These are phyloP conservation scores for Callorhinus ursinus DNA, from an alignment of 2,113 vertebrate genomes.

Conservation along the genomic window DNA sequence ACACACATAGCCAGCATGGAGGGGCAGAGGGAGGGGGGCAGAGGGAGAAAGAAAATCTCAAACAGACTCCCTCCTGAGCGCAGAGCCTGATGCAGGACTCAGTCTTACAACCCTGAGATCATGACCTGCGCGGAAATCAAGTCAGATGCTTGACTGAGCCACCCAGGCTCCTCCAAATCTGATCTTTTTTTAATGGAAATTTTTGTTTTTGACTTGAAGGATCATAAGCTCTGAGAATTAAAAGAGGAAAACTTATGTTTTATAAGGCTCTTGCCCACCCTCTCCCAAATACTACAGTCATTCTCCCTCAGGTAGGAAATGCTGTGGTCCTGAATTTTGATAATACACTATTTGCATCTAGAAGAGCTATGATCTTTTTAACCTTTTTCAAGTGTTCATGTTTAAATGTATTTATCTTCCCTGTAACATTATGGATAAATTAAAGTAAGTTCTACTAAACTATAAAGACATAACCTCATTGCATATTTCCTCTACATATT, in stretches of 20 bases:
- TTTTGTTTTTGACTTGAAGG: slow-evolving; percentile 8
- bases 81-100: not conserved
- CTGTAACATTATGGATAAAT: not conserved
- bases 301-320: not conserved
- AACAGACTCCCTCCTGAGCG: not conserved
- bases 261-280: not conserved
- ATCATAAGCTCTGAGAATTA: not conserved
- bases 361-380: not conserved
- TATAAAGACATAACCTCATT: not conserved
- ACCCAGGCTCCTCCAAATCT: not conserved
- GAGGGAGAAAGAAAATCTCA: not conserved
- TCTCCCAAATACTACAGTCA: not conserved
- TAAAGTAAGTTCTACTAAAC: not conserved
- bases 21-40: no score
- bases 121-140: not conserved
- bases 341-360: not conserved
- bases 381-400: not conserved
- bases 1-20: not conserved
- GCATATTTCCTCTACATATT: not conserved
- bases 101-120: not conserved
- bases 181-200: not conserved
- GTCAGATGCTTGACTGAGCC: not conserved
- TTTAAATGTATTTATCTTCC: not conserved
- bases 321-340: not conserved
- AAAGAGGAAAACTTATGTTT: not conserved